Evolutionary conservation across 92 coral and sea anemone genomes (phyloP).

Genomic region (Virgularia gustaviana): DNA sequence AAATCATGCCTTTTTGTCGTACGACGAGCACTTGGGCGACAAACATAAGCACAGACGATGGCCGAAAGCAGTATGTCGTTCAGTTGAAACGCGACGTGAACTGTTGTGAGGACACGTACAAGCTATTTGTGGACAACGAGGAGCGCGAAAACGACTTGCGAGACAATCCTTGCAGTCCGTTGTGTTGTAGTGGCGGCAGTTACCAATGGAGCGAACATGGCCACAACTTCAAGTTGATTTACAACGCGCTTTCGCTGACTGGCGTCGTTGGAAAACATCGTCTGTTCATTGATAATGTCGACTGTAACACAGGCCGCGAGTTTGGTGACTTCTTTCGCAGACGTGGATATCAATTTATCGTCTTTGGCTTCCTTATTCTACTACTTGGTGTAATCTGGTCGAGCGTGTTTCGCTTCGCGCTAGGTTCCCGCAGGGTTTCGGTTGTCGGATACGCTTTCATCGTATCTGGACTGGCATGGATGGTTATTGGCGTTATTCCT

Average conservation of each 20-base stretch:
- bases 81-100: slow-evolving; percentile 63
- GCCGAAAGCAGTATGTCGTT: slow-evolving; percentile 62
- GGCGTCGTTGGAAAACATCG: slow-evolving; percentile 66
- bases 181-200: slow-evolving; percentile 72
- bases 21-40: slow-evolving; percentile 78
- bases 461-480: slow-evolving; percentile 43
- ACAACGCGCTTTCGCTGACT: slow-evolving; percentile 69
- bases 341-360: slow-evolving; percentile 65
- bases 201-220: slow-evolving; percentile 88
- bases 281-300: slow-evolving; percentile 75
- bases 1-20: slow-evolving; percentile 65
- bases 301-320: slow-evolving; percentile 80
- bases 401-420: slow-evolving; percentile 56
- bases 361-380: slow-evolving; percentile 55
- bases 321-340: slow-evolving; percentile 79
- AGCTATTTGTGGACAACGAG: slow-evolving; percentile 67
- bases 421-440: not conserved
- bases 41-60: slow-evolving; percentile 64
- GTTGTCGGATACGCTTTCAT: slow-evolving; percentile 55
- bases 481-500: slow-evolving; percentile 63
- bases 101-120: slow-evolving; percentile 64
- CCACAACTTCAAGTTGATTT: slow-evolving; percentile 65
- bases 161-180: slow-evolving; percentile 87
- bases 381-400: slow-evolving; percentile 57
- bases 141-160: slow-evolving; percentile 62